Evolutionary conservation across 2,888 invertebrate species (phyloP).

Genomic region (Aricia artaxerxes): DNA sequence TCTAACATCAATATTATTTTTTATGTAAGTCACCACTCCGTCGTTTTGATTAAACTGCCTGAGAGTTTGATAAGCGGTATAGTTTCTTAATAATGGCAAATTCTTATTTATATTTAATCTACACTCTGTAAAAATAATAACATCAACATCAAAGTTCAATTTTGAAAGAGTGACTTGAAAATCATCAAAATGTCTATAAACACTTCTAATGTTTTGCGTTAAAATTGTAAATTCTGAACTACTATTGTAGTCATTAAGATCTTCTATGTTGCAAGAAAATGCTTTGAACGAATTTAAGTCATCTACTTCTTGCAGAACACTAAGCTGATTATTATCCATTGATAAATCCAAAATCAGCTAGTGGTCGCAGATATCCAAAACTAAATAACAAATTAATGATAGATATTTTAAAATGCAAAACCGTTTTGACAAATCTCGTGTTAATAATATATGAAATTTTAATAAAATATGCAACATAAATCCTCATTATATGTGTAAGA

Average conservation of each 20-base stretch:
- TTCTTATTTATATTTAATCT: background rate
- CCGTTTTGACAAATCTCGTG: no score
- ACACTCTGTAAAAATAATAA: slow-evolving; percentile 2
- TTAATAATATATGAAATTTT: no score
- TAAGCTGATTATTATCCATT: background rate
- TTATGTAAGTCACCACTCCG: background rate
- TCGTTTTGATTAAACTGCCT: background rate
- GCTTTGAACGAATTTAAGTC: background rate
- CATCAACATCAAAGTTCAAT: background rate
- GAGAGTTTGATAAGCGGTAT: background rate
- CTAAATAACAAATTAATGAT: no score
- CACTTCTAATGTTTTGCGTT: slow-evolving; percentile 1
- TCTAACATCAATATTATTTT: no score
- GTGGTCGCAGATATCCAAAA: no score
- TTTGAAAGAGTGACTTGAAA: background rate
- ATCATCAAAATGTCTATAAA: background rate
- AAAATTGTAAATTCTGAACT: background rate
- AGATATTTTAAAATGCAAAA: no score
- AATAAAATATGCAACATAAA: no score
- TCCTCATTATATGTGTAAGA: no score
- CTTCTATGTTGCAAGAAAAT: background rate
- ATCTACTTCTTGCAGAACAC: background rate
- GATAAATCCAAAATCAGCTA: no score
- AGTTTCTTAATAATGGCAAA: no score
- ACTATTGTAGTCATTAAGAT: background rate